Evolutionary conservation across 2,113 vertebrate genomes (phyloP), one percentile per base, ranked within the genome.

Genomic region (Gobio gobio): DNA sequence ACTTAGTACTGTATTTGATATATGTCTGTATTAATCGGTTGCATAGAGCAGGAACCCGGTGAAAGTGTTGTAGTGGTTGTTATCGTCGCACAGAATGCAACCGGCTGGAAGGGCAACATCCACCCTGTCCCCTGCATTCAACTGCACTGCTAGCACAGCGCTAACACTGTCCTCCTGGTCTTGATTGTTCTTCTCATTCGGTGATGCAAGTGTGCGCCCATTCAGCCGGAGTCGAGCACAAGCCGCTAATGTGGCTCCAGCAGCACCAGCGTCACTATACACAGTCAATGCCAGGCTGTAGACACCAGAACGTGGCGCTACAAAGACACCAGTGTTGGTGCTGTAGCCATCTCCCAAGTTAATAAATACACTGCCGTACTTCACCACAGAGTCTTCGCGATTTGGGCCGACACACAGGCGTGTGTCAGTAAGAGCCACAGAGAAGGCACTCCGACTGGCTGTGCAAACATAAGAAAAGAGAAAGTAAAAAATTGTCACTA

Each of bases 361-460:
- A 83, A 95, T 54, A 73, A 94, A 93, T 26, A 91, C 18, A 4
- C 87, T 36, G 4, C 83, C 59, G 87, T 93, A 95, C 26, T 61
- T 0, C 54, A 95, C 33, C 1, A 75, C 0, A 3, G 0, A 13
- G 5, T 89, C 70, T 0, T 36, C 56, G 0, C 2, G 8, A 68
- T 81, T 72, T 4, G 92, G 91, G 2, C 91, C 92, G 1, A 76
- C 6, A 72, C 88, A 92, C 14, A 12, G 78, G 0, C 49, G 16
- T 0, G 5, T 24, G 2, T 89, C 72, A 47, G 87, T 88, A 2
- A 95, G 90, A 5, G 93, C 87, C 10, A 93, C 92, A 0, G 95
- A 95, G 89, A 94, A 94, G 87, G 91, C 93, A 20, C 90, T 94
- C 83, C 92, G 92, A 79, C 89, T 93, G 24, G 88, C 94, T 95